phyloP scores from a whole-genome alignment of 2,888 invertebrate species.

The Eristalinus sepulchralis region DNA sequence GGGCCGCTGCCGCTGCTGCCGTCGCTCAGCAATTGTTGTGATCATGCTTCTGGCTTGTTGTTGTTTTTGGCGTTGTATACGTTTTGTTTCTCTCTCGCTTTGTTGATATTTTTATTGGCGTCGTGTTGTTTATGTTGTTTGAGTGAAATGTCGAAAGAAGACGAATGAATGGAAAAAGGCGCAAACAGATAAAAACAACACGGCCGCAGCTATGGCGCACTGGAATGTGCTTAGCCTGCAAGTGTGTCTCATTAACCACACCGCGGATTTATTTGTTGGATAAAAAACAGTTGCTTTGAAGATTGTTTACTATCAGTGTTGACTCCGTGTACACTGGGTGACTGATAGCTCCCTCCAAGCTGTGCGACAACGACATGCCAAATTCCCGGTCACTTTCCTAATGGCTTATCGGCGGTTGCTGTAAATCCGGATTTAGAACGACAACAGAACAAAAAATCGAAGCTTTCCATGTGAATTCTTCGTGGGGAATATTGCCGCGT shows the following conservation, averaged over 20 bases:
- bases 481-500: slow-evolving; percentile 15
- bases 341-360: slow-evolving; percentile 1
- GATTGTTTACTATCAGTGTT: slow-evolving; percentile 5
- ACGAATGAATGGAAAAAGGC: slow-evolving; percentile 41
- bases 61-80: slow-evolving; percentile 20
- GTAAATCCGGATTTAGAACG: slow-evolving; percentile 2
- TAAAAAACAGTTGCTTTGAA: slow-evolving; percentile 25
- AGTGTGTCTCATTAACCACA: slow-evolving; percentile 54
- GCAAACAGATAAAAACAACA: slow-evolving; percentile 7
- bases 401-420: background rate
- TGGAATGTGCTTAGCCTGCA: slow-evolving; percentile 64
- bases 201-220: slow-evolving; percentile 9
- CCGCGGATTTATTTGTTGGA: slow-evolving; percentile 21
- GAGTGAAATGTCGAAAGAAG: slow-evolving; percentile 1
- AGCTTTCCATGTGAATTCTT: slow-evolving; percentile 20
- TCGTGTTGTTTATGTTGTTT: slow-evolving; percentile 53
- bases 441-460: background rate
- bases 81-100: slow-evolving; percentile 24
- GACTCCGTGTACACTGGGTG: background rate
- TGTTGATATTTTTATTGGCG: slow-evolving; percentile 40
- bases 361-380: background rate
- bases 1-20: background rate
- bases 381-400: background rate
- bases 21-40: background rate
- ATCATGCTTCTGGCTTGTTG: background rate